Conservation (phyloP, 2,888 invertebrate species). For the Argyresthia goedartella region DNA sequence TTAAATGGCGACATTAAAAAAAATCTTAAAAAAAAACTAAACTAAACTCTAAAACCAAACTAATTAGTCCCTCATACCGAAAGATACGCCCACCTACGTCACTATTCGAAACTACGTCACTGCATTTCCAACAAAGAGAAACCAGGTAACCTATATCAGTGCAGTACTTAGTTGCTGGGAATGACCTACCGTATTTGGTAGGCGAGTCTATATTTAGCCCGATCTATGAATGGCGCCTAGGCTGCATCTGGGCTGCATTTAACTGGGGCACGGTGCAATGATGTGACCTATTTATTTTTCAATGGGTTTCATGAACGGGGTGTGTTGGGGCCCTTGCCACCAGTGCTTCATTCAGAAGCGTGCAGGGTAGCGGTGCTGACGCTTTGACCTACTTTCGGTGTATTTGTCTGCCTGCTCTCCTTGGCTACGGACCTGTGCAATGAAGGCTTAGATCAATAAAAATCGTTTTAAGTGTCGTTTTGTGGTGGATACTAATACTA, state of each 20-base stretch:
- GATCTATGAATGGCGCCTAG: constrained; percentile 46
- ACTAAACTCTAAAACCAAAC: too few relatives aligned
- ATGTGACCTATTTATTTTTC: constrained; percentile 69
- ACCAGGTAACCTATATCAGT: constrained; percentile 65
- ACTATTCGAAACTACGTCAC: constrained; percentile 36
- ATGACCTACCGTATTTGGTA: constrained; percentile 65
- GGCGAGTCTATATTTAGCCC: constrained; percentile 60
- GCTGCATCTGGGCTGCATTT: constrained; percentile 41
- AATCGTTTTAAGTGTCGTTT: neutral
- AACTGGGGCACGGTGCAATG: constrained; percentile 62
- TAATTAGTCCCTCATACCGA: neutral
- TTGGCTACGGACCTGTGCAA: neutral
- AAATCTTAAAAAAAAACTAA: too few relatives aligned
- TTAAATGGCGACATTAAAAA: too few relatives aligned
- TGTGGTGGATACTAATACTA: neutral
- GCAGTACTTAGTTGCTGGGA: constrained; percentile 53
- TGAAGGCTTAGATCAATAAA: too few relatives aligned
- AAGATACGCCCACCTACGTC: neutral
- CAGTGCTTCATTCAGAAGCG: constrained; percentile 61
- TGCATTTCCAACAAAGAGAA: constrained; percentile 21
- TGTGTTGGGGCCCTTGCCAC: constrained; percentile 38
- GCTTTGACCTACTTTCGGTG: constrained; percentile 48
- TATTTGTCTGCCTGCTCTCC: constrained; percentile 17
- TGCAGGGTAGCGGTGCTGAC: constrained; percentile 45
- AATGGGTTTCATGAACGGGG: constrained; percentile 66